Base-by-base conservation (phyloP, 2,113 vertebrate genomes). In the Sapayoa aenigma region DNA sequence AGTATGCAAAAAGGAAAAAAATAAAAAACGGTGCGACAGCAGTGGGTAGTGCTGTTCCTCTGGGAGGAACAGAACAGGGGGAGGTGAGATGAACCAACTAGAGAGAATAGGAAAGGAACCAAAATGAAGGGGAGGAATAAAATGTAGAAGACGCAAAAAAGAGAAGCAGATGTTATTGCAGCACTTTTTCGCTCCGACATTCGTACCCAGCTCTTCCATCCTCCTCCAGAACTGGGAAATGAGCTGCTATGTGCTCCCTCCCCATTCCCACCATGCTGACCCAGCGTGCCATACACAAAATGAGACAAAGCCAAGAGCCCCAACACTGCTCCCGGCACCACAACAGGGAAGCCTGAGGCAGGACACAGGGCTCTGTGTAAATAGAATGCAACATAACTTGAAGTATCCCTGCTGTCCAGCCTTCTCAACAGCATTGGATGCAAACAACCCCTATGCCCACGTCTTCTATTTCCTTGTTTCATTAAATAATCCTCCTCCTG, bases 11-110 rank as follows among this genome's bases (percentile, higher is more conserved):
- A 73, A 59, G 72, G 56, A 35, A 60, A 44, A 92, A 90, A 85
- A 86, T 42, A 72, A 92, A 94, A 94, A 65, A 44, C 22, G 93
- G 94, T 72, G 96, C 92, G 69, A 96, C 94, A 93, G 96, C 94
- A 96, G 96, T 96, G 93, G 90, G 93, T 95, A 95, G 95, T 93
- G 93, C 94, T 96, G 94, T 96, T 97, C 95, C 92, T 96, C 95
- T 94, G 93, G 94, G 93, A 97, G 94, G 95, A 96, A 96, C 95
- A 96, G 96, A 97, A 96, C 96, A 95, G 93, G 88, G 76, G 93
- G 95, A 96, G 92, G 96, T 96, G 95, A 96, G 94, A 94, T 96
- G 95, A 97, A 96, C 95, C 96, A 92, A 94, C 93, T 84, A 90
- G 94, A 94, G 93, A 93, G 93, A 94, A 87, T 94, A 95, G 95